These are phyloP conservation scores for Cyanoliseus patagonus DNA, from an alignment of 2,113 vertebrate genomes.

Conservation along the genomic window DNA sequence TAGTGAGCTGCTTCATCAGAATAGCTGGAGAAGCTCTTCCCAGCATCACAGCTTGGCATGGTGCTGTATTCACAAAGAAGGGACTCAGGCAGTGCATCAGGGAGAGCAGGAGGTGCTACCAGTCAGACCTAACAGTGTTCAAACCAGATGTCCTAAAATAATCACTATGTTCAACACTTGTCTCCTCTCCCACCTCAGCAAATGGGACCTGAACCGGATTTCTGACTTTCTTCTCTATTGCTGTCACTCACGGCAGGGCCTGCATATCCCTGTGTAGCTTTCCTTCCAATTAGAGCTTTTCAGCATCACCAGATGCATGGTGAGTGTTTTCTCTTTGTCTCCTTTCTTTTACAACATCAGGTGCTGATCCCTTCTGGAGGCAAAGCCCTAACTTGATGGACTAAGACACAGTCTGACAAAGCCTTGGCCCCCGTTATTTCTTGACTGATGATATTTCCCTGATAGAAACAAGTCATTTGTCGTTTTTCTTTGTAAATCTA, in stretches of 20 bases:
- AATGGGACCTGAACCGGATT: not conserved
- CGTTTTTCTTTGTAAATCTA: not conserved
- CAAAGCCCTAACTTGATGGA: not conserved
- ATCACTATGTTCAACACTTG: not conserved
- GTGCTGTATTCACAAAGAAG: not conserved
- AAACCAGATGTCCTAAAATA: not conserved
- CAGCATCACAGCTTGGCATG: not conserved
- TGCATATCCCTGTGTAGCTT: not conserved
- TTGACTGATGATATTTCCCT: not conserved
- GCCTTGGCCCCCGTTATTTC: not conserved
- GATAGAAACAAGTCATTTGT: not conserved
- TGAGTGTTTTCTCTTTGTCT: not conserved
- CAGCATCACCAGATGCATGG: not conserved
- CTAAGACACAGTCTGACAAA: not conserved
- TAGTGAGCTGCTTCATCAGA: not conserved
- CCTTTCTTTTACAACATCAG: not conserved
- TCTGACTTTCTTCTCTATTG: not conserved
- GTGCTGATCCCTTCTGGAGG: not conserved
- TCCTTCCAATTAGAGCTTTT: not conserved
- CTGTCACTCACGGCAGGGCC: not conserved
- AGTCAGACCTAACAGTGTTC: not conserved
- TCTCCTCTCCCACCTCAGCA: not conserved
- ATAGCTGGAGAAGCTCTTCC: not conserved
- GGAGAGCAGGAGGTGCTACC: not conserved
- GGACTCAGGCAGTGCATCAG: not conserved